phyloP scores from a whole-genome alignment of 1,140 invertebrate species.

The Drosophila setifemur region DNA sequence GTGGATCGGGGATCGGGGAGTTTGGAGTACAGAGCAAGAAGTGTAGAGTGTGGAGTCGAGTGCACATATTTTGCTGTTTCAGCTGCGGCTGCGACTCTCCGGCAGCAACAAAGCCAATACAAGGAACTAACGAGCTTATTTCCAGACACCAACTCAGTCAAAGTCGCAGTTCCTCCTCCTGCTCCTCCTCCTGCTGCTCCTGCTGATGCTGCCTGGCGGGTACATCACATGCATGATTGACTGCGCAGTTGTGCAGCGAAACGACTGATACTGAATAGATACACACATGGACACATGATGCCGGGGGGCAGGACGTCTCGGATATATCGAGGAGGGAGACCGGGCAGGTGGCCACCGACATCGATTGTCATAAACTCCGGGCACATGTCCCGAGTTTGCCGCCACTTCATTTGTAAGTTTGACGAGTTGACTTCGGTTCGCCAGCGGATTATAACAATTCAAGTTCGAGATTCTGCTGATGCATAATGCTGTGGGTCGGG shows the following conservation, averaged over 20 bases:
- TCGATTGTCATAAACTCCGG: slow-evolving; percentile 71
- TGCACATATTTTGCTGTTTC: slow-evolving; percentile 60
- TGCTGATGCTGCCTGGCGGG: slow-evolving; percentile 58
- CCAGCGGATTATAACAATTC: slow-evolving; percentile 9
- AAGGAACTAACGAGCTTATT: slow-evolving; percentile 79
- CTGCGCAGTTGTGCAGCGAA: slow-evolving; percentile 74
- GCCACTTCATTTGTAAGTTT: slow-evolving; percentile 65
- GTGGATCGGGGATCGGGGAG: too few relatives aligned
- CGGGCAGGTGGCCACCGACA: slow-evolving; percentile 51
- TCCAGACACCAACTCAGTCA: slow-evolving; percentile 64
- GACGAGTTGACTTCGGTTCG: slow-evolving; percentile 14
- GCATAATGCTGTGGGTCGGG: not conserved
- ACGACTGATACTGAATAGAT: slow-evolving; percentile 28
- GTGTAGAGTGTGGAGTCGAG: not conserved
- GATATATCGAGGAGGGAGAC: not conserved
- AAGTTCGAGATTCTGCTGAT: slow-evolving; percentile 15
- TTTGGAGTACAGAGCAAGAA: slow-evolving; percentile 24
- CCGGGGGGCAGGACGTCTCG: not conserved
- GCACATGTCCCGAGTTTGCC: slow-evolving; percentile 46
- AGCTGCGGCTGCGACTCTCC: slow-evolving; percentile 28
- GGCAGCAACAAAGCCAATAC: slow-evolving; percentile 67
- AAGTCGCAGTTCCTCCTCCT: slow-evolving; percentile 29
- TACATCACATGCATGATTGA: slow-evolving; percentile 79
- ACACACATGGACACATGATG: too few relatives aligned
- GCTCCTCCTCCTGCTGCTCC: slow-evolving; percentile 29